A percentile compares a stretch with the other conserved stretches of the same genome.
phyloP scores from a whole-genome alignment of 2,888 invertebrate species.

The Latheticus oryzae region DNA sequence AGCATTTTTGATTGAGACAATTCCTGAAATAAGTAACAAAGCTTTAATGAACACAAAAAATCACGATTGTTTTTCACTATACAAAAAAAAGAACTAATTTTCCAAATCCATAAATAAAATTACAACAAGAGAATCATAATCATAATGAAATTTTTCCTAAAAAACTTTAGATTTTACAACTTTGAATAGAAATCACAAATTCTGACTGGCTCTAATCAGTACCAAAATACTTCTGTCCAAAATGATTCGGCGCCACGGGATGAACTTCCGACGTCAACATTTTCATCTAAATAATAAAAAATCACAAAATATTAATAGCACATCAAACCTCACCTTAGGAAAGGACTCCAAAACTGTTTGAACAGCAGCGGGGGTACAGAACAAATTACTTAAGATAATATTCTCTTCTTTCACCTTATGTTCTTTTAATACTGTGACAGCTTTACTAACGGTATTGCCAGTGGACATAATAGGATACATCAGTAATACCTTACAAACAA shows the following conservation, averaged over 20 bases:
- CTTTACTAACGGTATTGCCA: constrained; percentile 95
- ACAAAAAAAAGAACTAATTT: too few species aligned
- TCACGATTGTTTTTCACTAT: too few species aligned
- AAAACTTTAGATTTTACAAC: too few species aligned
- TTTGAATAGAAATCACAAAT: not conserved
- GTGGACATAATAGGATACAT: constrained; percentile 99
- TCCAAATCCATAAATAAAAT: too few species aligned
- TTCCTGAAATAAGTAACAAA: too few species aligned
- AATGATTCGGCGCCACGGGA: constrained; percentile 95
- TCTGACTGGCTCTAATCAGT: constrained; percentile 76
- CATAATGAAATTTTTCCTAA: too few species aligned
- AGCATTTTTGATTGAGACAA: too few species aligned
- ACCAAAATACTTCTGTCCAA: constrained; percentile 98
- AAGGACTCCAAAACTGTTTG: constrained; percentile 86
- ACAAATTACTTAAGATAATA: constrained; percentile 96
- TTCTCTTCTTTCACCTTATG: constrained; percentile 94
- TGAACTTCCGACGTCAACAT: constrained; percentile 96
- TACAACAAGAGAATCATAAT: too few species aligned
- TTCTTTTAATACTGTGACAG: constrained; percentile 93
- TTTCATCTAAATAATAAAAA: constrained; percentile 79
- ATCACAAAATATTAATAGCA: not conserved
- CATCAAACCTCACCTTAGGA: constrained; percentile 76
- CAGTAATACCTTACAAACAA: constrained; percentile 81
- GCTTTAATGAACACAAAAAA: too few species aligned
- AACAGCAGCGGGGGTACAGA: constrained; percentile 93